These are phyloP conservation scores for Anastatus disparis DNA, from an alignment of 1,140 invertebrate species.

Conservation along the genomic window DNA sequence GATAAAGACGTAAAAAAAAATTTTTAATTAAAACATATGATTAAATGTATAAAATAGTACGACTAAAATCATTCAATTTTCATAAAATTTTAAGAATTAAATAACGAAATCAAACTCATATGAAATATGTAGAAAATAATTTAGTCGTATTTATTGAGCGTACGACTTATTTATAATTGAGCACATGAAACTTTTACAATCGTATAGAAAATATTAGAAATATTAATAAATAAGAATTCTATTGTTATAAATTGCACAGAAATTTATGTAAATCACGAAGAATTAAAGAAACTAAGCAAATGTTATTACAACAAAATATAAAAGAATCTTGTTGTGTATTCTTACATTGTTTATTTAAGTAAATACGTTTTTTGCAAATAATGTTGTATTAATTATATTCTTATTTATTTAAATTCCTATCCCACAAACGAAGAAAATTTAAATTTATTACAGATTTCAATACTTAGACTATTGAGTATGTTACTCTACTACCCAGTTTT, in stretches of 20 bases:
- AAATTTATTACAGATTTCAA: no score
- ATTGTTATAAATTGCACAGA: not conserved
- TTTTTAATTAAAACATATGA: no score
- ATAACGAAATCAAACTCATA: not conserved
- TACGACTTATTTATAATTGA: not conserved
- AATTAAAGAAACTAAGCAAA: not conserved
- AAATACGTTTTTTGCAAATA: slow-evolving; percentile 16
- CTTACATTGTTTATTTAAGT: slow-evolving; percentile 19
- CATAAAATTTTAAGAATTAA: not conserved
- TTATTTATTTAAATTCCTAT: no score
- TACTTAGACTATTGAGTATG: no score
- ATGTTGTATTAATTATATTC: no score
- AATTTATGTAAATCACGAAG: not conserved
- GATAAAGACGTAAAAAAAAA: no score
- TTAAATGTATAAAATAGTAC: no score
- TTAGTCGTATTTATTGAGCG: not conserved
- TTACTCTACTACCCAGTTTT: no score
- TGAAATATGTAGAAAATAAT: not conserved
- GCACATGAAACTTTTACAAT: not conserved
- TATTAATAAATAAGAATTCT: not conserved
- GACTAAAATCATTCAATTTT: no score
- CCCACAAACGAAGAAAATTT: no score
- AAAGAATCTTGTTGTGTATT: slow-evolving; percentile 15
- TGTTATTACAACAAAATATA: not conserved
- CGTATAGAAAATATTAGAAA: not conserved